A percentile compares a stretch with the other conserved stretches of the same genome.
Conservation (phyloP, 2,113 vertebrate genomes). For the Pantherophis guttatus region DNA sequence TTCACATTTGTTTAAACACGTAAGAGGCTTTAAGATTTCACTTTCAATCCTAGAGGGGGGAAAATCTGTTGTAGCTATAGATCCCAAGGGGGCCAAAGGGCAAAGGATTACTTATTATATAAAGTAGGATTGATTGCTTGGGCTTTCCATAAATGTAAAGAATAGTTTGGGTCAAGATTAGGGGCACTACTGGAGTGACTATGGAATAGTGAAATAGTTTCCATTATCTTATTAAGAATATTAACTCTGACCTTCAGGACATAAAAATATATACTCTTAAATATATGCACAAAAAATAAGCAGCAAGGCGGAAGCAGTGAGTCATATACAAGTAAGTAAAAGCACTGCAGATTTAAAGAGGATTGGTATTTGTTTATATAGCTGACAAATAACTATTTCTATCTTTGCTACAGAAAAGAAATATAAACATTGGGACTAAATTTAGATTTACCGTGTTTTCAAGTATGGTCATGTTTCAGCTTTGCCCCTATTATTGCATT, state of each 20-base stretch:
- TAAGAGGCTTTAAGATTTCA: slow-evolving; percentile 7
- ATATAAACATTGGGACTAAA: neutral
- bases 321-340: neutral
- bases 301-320: neutral
- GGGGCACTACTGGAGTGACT: slow-evolving; percentile 4
- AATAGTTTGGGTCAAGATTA: slow-evolving; percentile 13
- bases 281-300: neutral
- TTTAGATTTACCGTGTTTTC: slow-evolving; percentile 15
- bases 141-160: neutral
- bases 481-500: neutral
- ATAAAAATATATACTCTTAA: neutral
- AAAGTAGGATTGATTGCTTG: slow-evolving; percentile 25
- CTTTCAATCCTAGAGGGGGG: neutral
- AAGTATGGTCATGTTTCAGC: slow-evolving; percentile 22
- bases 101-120: slow-evolving; percentile 5
- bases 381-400: neutral
- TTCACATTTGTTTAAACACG: neutral
- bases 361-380: neutral
- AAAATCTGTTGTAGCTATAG: neutral
- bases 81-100: slow-evolving; percentile 10
- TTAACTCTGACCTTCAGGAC: neutral
- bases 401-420: neutral
- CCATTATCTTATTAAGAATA: neutral
- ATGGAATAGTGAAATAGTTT: neutral
- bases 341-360: neutral